Conservation (phyloP, 2,888 invertebrate genomes). For the Onthophagus sagittarius region DNA sequence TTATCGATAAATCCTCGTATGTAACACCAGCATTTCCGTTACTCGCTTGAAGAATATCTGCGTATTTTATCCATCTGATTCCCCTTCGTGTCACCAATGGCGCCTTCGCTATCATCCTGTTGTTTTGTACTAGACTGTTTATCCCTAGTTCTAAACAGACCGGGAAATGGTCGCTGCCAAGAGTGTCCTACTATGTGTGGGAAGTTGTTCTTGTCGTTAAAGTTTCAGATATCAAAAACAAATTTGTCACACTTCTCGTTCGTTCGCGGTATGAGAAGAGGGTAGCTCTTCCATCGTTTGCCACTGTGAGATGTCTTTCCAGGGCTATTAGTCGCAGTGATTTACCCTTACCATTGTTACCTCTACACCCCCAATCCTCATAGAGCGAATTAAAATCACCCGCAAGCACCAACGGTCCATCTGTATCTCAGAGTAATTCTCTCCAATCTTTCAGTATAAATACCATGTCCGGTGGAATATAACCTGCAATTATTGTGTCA, state of each 20-base stretch:
- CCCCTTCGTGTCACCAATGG: background rate
- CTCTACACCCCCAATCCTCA: too few relatives aligned
- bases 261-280: background rate
- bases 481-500: too few relatives aligned
- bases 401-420: too few relatives aligned
- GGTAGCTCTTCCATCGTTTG: background rate
- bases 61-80: background rate
- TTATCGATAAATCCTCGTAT: too few relatives aligned
- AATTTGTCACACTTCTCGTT: background rate
- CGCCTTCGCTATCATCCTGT: background rate
- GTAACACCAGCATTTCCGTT: too few relatives aligned
- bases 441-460: too few relatives aligned
- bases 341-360: too few relatives aligned
- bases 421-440: too few relatives aligned
- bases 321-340: background rate
- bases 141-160: background rate
- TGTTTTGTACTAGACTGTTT: background rate
- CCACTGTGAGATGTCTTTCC: background rate
- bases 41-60: background rate
- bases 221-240: background rate
- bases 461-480: too few relatives aligned
- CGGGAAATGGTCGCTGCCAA: background rate
- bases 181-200: background rate
- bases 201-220: background rate
- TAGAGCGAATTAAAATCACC: too few relatives aligned